These are phyloP conservation scores for Temnothorax rugatulus DNA, from an alignment of 2,888 invertebrate genomes.

Conservation along the genomic window DNA sequence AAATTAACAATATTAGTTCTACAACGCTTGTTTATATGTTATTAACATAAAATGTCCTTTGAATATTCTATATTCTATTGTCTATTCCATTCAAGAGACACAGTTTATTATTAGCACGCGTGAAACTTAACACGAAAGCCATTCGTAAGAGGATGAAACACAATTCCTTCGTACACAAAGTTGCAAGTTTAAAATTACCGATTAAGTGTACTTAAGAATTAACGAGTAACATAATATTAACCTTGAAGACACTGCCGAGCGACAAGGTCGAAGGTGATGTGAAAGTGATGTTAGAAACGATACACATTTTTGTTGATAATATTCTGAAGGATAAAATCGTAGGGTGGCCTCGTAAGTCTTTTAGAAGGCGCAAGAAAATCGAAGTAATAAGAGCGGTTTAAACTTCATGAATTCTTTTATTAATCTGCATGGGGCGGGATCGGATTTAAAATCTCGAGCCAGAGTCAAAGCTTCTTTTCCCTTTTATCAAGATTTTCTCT, in stretches of 20 bases:
- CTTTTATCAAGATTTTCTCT: conserved; percentile 32
- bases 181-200: conserved; percentile 37
- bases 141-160: conserved; percentile 47
- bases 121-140: neutral
- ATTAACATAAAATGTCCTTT: neutral
- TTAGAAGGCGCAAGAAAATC: conserved; percentile 75
- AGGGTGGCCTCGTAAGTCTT: conserved; percentile 54
- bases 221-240: conserved; percentile 43
- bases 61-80: conserved; percentile 22
- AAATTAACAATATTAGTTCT: neutral
- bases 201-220: conserved; percentile 20
- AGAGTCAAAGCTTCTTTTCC: conserved; percentile 53
- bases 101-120: conserved; percentile 17
- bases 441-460: conserved; percentile 82
- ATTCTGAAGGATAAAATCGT: conserved; percentile 79
- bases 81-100: neutral
- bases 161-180: conserved; percentile 26
- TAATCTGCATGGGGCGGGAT: conserved; percentile 84
- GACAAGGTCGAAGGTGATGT: conserved; percentile 63
- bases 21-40: neutral
- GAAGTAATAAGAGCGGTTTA: conserved; percentile 84
- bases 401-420: conserved; percentile 85
- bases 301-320: conserved; percentile 72
- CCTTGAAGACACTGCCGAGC: conserved; percentile 17
- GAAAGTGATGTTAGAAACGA: conserved; percentile 62